Base-by-base conservation (phyloP, 2,113 vertebrate species). In the Ariopsis seemanni region DNA sequence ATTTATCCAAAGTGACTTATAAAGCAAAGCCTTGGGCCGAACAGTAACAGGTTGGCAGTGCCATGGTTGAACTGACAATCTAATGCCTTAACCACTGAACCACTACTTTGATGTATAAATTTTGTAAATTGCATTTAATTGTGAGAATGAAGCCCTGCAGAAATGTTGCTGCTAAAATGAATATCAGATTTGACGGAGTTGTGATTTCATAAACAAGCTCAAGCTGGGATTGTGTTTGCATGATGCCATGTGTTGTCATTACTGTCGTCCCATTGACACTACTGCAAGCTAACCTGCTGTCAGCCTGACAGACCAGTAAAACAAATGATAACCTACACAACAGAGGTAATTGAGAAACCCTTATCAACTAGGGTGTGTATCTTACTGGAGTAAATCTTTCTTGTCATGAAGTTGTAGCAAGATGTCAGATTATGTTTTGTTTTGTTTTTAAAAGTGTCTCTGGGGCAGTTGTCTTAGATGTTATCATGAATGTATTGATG, bases 301-400 rank as follows among this genome's bases (percentile, higher is more conserved):
- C 84, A 69, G 27, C 22, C 52, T 86, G 85, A 84, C 80, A 90
- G 60, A 78, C 20, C 52, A 65, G 55, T 85, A 65, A 87, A 88
- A 89, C 65, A 86, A 88, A 84, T 84, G 86, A 75, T 72, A 88
- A 74, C 48, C 65, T 69, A 83, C 60, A 57, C 12, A 86, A 67
- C 58, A 69, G 52, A 82, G 4, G 15, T 58, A 22, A 77, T 30
- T 77, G 55, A 20, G 30, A 87, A 86, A 79, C 71, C 50, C 34
- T 50, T 67, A 34, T 82, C 58, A 78, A 62, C 62, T 69, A 27
- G 25, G 48, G n/a, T 67, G 42, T 30, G 34, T 18, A 74, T 86
- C 86, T 82, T 42, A 65, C 75, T 58, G 12, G n/a, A 62, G 48
- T 82, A 69, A 85, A 22, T 63, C 50, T 85, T 74, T 83, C 12